phyloP scores from a whole-genome alignment of 2,888 invertebrate genomes.

The Drosophila cracens region DNA sequence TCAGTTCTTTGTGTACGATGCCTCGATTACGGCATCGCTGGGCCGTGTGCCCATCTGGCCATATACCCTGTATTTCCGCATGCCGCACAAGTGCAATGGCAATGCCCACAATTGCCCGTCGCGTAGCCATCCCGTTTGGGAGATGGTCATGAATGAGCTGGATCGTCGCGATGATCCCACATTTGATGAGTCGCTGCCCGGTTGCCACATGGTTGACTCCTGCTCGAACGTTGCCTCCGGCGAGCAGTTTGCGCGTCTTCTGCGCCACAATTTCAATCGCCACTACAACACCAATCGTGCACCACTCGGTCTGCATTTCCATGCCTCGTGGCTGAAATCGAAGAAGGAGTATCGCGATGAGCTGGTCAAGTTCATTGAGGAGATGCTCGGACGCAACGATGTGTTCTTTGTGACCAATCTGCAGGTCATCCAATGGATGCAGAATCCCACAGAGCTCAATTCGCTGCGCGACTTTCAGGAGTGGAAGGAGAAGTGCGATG shows the following conservation, averaged over 20 bases:
- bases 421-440: constrained; percentile 98
- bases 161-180: constrained; percentile 97
- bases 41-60: constrained; percentile 98
- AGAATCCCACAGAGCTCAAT: constrained; percentile 95
- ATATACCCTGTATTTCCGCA: constrained; percentile 97
- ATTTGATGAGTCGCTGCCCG: constrained; percentile 96
- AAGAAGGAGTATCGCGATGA: constrained; percentile 97
- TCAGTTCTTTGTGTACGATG: constrained; percentile 97
- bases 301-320: constrained; percentile 96
- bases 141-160: constrained; percentile 98
- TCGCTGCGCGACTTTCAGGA: constrained; percentile 95
- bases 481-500: constrained; percentile 98
- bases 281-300: constrained; percentile 97
- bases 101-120: constrained; percentile 97
- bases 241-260: constrained; percentile 94
- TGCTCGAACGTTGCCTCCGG: constrained; percentile 96
- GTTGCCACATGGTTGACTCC: constrained; percentile 97
- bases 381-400: constrained; percentile 94
- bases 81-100: constrained; percentile 98
- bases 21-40: constrained; percentile 95
- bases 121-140: constrained; percentile 96
- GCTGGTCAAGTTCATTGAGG: constrained; percentile 96
- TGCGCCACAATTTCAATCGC: constrained; percentile 97
- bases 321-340: constrained; percentile 97
- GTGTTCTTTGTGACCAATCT: constrained; percentile 97